Evolutionary conservation across 1,140 invertebrate species (phyloP), one percentile per base, ranked within the genome.

Genomic region (Mycetomoellerius zeteki): DNA sequence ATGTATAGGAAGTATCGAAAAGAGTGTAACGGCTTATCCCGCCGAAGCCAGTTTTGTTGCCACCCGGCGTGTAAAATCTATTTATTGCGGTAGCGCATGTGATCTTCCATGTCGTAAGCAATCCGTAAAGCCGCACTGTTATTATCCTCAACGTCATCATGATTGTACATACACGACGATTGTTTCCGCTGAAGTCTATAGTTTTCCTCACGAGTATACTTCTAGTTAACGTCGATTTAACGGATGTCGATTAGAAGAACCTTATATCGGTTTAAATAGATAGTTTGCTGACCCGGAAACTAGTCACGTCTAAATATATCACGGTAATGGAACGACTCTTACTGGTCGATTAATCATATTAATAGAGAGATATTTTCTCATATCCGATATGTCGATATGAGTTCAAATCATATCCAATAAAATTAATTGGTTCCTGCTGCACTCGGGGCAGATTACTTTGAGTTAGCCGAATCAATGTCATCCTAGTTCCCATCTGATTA

Each of bases 11-110:
- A 43, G 64, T 37, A 77, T 60, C 77, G 77, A 69, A 62, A 56
- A 65, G 82, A 85, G 82, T 56, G 82, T 56, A 43, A 56, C 58
- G 82, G 75, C 75, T 85, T 85, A 85, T 43, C 58, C 60, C 60
- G 82, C 10, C 37, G 56, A 62, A 75, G 54, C 71, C 33, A 27
- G 19, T 62, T 78, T 78, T 65, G 58, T 85, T 85, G 47, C 73
- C 84, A 52, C 67, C 19, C 80, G 60, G 60, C 47, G 43, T 75
- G 43, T 84, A 75, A 84, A 81, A 75, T 84, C 80, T 47, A 73
- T 75, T 75, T 47, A 47, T 82, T 19, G 80, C 43, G 80, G 47
- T 52, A 10, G 16, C 12, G 47, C 19, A 14, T 43, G 37, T 56
- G 24, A 67, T 73, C 27, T 16, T 33, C 73, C 30, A 2, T 60